Evolutionary conservation across 2,113 vertebrate genomes (phyloP).

Genomic region (western clawed frog (Xenopus tropicalis)): DNA sequence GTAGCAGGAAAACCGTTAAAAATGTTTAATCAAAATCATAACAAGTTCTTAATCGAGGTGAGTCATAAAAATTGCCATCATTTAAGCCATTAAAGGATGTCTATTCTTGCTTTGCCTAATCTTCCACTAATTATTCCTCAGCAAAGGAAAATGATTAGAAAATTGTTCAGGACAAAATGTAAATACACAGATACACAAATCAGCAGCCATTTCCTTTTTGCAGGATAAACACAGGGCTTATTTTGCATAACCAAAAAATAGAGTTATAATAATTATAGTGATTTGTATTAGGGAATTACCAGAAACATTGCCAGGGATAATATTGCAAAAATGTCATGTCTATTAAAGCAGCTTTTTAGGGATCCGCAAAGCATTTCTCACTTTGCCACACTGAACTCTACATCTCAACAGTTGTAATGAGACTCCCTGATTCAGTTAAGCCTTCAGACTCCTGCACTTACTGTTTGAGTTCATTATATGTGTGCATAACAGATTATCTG

Average conservation of each 20-base stretch:
- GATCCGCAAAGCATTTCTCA: too few species aligned
- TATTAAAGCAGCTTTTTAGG: too few species aligned
- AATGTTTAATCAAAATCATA: conserved; percentile 33
- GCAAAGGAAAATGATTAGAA: conserved; percentile 28
- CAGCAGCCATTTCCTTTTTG: neutral
- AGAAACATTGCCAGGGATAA: too few species aligned
- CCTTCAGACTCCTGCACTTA: too few species aligned
- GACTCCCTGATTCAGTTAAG: too few species aligned
- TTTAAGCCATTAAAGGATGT: conserved; percentile 28
- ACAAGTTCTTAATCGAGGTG: conserved; percentile 31
- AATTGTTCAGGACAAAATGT: neutral
- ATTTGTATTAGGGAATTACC: too few species aligned
- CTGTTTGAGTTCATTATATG: too few species aligned
- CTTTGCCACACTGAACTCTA: too few species aligned
- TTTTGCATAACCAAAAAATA: neutral
- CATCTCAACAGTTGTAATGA: too few species aligned
- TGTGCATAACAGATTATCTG: too few species aligned
- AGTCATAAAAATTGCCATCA: conserved; percentile 24
- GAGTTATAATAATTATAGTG: too few species aligned
- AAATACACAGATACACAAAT: neutral
- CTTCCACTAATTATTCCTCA: conserved; percentile 25
- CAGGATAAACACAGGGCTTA: neutral
- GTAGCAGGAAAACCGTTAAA: conserved; percentile 21
- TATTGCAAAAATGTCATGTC: too few species aligned
- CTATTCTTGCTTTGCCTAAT: conserved; percentile 19